These are phyloP conservation scores for Trichonephila clavipes DNA, from an alignment of 1,140 invertebrate species.

Conservation along the genomic window DNA sequence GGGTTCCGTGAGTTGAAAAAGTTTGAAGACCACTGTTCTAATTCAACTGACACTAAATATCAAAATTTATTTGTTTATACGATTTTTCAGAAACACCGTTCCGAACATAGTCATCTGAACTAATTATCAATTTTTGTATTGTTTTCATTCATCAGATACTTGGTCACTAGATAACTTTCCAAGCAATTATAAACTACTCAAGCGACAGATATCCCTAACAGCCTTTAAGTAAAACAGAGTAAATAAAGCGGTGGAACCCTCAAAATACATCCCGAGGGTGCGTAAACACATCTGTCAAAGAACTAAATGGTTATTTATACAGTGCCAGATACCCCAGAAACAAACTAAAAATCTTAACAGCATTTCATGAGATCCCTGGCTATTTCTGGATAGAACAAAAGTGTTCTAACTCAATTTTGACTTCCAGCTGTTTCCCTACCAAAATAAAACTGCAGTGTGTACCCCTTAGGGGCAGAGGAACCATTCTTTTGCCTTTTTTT, in stretches of 20 bases:
- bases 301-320: conserved; percentile 25
- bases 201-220: no score
- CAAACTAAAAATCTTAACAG: background rate
- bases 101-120: no score
- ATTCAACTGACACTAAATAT: no score
- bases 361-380: background rate
- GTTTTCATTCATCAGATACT: no score
- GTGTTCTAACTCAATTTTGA: background rate
- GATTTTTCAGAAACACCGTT: no score
- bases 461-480: background rate
- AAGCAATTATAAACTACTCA: no score
- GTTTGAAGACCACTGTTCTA: no score
- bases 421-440: conserved; percentile 9
- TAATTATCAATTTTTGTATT: no score
- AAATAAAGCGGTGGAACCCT: background rate
- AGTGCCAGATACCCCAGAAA: conserved; percentile 5
- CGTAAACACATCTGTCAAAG: conserved; percentile 33
- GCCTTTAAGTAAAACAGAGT: background rate
- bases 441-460: conserved; percentile 6
- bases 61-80: no score
- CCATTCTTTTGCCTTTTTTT: conserved; percentile 1
- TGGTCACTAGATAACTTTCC: no score
- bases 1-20: no score
- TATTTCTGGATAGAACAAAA: conserved; percentile 23
- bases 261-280: conserved; percentile 11